Evolutionary conservation across 2,797 vertebrate species (phyloP), one percentile per base, ranked within the genome.

Genomic region (Neosalanx taihuensis): DNA sequence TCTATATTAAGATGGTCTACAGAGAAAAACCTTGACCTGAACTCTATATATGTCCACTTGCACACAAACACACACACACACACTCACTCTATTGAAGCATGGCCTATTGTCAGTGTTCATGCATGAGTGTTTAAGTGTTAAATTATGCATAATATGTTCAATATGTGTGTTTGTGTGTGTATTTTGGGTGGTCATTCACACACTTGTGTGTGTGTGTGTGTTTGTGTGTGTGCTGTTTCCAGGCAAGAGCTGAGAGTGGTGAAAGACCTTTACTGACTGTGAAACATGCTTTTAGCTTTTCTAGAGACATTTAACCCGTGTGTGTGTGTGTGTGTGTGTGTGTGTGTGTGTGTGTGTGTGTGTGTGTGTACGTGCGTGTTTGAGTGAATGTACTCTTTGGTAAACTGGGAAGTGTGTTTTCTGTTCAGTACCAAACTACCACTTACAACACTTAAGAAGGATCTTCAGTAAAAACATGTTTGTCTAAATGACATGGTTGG

Each of bases 391-490:
- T 41, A 13, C 37, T 41, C 37, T 41, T 41, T 41, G 37, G 37
- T 41, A 41, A 41, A 41, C 37, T 10, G 37, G 37, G 12, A 41
- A 41, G 18, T 41, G 13, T 69, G 15, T 60, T 62, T 72, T 70
- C 79, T 77, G 75, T 75, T 57, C 64, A 59, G 65, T 46, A 37
- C 82, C 70, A n/a, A 89, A 86, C 82, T 71, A 13, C 70, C 79
- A 87, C 84, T 89, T 89, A 84, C 69, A 72, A 72, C 66, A 51
- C 81, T 84, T 81, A 7, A 13, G 70, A 72, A 71, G 83, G 76
- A 82, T 86, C 65, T 76, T 73, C 84, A 84, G 82, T 88, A 81
- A 87, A 87, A 90, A 87, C 87, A 87, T 78, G 81, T 83, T 86
- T 73, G 53, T 6, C 41, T 65, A 87, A 88, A 89, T 91, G 84